Conservation (phyloP, 2,113 vertebrate species). For the Apteryx owenii region DNA sequence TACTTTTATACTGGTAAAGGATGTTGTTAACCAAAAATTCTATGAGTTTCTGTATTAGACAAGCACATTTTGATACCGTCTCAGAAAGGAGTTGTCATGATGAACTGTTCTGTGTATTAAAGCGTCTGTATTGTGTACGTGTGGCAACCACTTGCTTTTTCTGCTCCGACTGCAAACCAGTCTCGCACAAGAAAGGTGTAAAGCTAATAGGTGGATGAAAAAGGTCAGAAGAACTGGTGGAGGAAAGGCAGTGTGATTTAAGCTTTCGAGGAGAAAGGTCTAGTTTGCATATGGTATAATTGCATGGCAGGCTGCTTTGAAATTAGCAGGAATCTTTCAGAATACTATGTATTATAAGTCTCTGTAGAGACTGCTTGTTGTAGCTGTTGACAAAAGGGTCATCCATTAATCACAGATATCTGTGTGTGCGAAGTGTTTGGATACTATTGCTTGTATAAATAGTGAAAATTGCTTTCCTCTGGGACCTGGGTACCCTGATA, state of each 20-base stretch:
- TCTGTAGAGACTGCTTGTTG: not conserved
- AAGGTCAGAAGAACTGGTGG: not conserved
- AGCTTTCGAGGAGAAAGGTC: not conserved
- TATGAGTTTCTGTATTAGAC: not conserved
- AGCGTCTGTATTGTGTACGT: not conserved
- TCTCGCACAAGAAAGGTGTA: no score
- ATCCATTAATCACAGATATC: not conserved
- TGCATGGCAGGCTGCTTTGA: not conserved
- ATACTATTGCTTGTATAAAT: not conserved
- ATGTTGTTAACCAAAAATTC: not conserved
- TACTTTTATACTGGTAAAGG: not conserved
- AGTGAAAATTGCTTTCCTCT: not conserved
- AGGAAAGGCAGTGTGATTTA: not conserved
- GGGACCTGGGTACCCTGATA: not conserved
- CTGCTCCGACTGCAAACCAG: not conserved
- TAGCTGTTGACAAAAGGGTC: not conserved
- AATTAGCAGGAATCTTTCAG: not conserved
- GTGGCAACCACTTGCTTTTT: not conserved
- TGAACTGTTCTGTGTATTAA: not conserved
- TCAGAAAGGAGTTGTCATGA: not conserved
- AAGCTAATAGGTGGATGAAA: not conserved
- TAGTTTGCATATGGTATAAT: not conserved
- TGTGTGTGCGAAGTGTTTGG: not conserved
- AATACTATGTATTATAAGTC: not conserved
- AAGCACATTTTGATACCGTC: not conserved